A percentile compares a stretch with the other conserved stretches of the same genome.
Evolutionary conservation across 2,113 vertebrate genomes (phyloP).

Genomic region (Tursiops truncatus): DNA sequence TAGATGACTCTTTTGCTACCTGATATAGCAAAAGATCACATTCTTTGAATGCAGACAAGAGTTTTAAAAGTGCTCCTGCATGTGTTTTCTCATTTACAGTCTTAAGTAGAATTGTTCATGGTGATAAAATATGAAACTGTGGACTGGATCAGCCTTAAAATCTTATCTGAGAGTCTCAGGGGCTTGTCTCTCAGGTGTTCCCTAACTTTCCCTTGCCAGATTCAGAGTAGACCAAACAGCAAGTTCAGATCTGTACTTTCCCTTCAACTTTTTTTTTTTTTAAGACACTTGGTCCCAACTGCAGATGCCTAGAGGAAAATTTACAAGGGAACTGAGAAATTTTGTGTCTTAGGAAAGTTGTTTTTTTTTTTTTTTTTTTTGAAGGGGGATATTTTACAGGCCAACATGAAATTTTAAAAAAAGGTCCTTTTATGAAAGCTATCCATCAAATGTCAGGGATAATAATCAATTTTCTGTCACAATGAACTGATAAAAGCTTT

Average conservation of each 20-base stretch:
- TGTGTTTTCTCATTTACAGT: not conserved
- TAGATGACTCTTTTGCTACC: accelerated
- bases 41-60: not conserved
- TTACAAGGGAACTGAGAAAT: conserved; percentile 47
- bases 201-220: conserved; percentile 36
- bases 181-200: accelerated
- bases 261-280: not conserved
- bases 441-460: conserved; percentile 97
- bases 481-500: conserved; percentile 93
- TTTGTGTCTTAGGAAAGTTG: conserved; percentile 66
- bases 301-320: conserved; percentile 45
- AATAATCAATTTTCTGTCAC: conserved; percentile 98
- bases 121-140: not conserved
- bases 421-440: conserved; percentile 92
- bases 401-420: conserved; percentile 47
- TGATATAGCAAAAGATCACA: not conserved
- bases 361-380: conserved; percentile 41
- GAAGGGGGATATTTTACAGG: conserved; percentile 72
- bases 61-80: not conserved
- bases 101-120: not conserved
- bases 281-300: not conserved
- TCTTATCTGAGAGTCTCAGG: not conserved
- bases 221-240: not conserved
- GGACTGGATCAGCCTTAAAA: not conserved
- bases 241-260: conserved; percentile 47